phyloP scores from a whole-genome alignment of 2,888 invertebrate genomes.

The Synergus laeviventris region DNA sequence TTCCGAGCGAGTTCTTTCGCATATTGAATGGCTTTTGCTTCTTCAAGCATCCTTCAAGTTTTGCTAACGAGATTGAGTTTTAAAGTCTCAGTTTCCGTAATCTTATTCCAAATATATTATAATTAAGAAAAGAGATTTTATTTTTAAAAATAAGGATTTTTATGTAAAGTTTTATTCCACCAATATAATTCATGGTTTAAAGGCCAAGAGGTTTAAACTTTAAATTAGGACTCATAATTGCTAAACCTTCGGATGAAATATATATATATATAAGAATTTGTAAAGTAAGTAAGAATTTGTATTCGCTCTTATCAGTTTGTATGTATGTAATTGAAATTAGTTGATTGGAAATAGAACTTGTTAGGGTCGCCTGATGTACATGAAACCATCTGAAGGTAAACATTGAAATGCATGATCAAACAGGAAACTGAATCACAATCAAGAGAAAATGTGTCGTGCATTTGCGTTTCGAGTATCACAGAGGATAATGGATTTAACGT shows the following conservation, averaged over 20 bases:
- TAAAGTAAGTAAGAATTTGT: too few relatives aligned
- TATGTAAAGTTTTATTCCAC: neutral
- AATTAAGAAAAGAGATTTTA: neutral
- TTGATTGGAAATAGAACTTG: slow-evolving; percentile 21
- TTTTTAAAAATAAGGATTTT: neutral
- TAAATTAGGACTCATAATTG: neutral
- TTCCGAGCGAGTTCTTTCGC: neutral
- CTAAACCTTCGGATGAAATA: neutral
- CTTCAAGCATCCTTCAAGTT: neutral
- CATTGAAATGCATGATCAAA: slow-evolving; percentile 2
- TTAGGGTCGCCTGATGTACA: slow-evolving; percentile 7
- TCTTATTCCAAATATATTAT: neutral
- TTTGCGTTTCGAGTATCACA: slow-evolving; percentile 31
- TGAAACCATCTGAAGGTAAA: slow-evolving; percentile 19
- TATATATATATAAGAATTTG: neutral
- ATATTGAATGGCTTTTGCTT: neutral
- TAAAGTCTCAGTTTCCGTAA: neutral
- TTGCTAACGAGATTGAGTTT: slow-evolving; percentile 4
- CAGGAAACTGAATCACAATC: slow-evolving; percentile 27
- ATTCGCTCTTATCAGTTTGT: neutral
- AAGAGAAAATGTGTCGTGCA: slow-evolving; percentile 9
- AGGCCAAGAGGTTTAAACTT: too few relatives aligned
- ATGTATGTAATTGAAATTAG: neutral
- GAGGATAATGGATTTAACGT: slow-evolving; percentile 31
- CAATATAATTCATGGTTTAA: too few relatives aligned